A percentile compares a stretch with the other conserved stretches of the same genome.
Conservation (phyloP, 2,888 invertebrate species). For the Galeopsomyia nigrocyanea region DNA sequence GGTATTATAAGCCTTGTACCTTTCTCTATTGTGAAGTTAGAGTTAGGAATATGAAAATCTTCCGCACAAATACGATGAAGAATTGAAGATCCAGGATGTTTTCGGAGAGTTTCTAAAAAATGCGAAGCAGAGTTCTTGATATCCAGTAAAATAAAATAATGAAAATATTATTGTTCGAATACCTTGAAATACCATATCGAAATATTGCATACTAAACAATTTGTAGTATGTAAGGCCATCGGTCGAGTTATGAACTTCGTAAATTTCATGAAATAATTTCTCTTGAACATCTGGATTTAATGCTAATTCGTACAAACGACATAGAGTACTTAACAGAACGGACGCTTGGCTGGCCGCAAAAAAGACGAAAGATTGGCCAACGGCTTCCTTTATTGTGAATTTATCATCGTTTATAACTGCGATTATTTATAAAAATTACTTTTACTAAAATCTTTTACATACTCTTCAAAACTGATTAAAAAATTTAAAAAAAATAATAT, state of each 20-base stretch:
- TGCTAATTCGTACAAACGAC: conserved; percentile 67
- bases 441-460: too few species aligned
- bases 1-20: too few species aligned
- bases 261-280: conserved; percentile 64
- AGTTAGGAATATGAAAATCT: too few species aligned
- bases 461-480: background rate
- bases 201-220: conserved; percentile 66
- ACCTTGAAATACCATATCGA: conserved; percentile 68
- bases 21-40: too few species aligned
- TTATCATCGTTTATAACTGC: conserved; percentile 38
- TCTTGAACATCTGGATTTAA: conserved; percentile 64
- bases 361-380: conserved; percentile 68
- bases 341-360: conserved; percentile 70
- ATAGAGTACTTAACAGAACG: conserved; percentile 68
- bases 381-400: conserved; percentile 65
- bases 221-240: conserved; percentile 67
- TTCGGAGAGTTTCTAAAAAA: conserved; percentile 57
- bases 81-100: too few species aligned
- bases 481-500: background rate
- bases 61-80: too few species aligned
- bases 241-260: conserved; percentile 57
- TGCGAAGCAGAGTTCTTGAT: background rate
- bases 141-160: background rate
- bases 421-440: too few species aligned
- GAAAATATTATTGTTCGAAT: conserved; percentile 51